A percentile compares a stretch with the other conserved stretches of the same genome.
Evolutionary conservation across 2,797 vertebrate genomes (phyloP).

Genomic region (Catharus ustulatus): DNA sequence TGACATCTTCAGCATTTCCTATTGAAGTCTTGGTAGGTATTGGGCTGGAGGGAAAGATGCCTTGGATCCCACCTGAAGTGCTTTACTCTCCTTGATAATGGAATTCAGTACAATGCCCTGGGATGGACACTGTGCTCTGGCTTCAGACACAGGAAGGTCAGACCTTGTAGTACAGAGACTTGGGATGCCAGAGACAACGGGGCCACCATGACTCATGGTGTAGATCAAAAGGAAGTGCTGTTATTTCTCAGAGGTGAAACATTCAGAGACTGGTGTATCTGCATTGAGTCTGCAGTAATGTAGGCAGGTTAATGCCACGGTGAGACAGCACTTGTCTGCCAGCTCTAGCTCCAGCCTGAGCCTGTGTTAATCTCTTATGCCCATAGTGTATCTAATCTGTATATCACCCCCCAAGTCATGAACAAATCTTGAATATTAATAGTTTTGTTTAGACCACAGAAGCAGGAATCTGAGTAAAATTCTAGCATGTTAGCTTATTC

Average conservation of each 20-base stretch:
- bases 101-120: not conserved
- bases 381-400: not conserved
- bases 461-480: not conserved
- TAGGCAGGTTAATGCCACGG: not conserved
- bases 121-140: not conserved
- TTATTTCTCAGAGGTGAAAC: not conserved
- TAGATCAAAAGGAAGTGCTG: not conserved
- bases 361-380: not conserved
- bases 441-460: not conserved
- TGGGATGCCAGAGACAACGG: fast-evolving
- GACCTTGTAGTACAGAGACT: fast-evolving
- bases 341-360: not conserved
- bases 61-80: not conserved
- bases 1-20: not conserved
- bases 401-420: not conserved
- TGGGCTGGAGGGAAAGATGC: not conserved
- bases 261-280: not conserved
- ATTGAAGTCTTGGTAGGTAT: not conserved
- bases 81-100: not conserved
- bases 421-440: not conserved
- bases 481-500: not conserved
- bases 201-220: not conserved
- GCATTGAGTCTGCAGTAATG: not conserved
- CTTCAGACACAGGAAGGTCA: not conserved
- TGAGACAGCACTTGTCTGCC: not conserved